Percentiles rank a stretch among this genome's conserved stretches.
Evolutionary conservation across 2,888 invertebrate genomes (phyloP).

Genomic region (Agapostemon virescens): DNA sequence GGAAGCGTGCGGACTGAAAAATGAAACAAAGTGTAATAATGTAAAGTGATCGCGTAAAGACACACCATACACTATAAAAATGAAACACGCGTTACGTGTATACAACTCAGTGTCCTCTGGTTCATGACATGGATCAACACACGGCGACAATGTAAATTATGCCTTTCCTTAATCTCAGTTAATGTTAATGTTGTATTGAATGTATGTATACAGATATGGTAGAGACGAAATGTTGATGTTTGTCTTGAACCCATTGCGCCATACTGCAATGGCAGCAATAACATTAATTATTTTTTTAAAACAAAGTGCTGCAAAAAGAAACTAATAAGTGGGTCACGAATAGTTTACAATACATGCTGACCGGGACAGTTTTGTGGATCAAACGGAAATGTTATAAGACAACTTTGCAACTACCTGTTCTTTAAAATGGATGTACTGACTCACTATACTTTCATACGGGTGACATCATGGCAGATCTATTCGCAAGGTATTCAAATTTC

Average conservation of each 20-base stretch:
- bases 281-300: conserved; percentile 78
- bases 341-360: conserved; percentile 74
- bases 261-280: conserved; percentile 65
- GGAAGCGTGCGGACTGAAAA: conserved; percentile 76
- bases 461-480: conserved; percentile 57
- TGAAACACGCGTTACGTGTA: conserved; percentile 63
- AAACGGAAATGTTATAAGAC: conserved; percentile 61
- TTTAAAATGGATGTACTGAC: conserved; percentile 62
- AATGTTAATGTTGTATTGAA: conserved; percentile 69
- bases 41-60: conserved; percentile 74
- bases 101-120: conserved; percentile 72
- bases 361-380: conserved; percentile 74
- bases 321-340: conserved; percentile 72
- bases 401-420: conserved; percentile 56
- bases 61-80: conserved; percentile 61
- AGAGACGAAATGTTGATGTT: conserved; percentile 73
- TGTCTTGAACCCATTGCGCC: conserved; percentile 75
- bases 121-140: conserved; percentile 74
- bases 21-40: conserved; percentile 72
- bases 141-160: conserved; percentile 68
- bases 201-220: conserved; percentile 64
- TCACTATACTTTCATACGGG: conserved; percentile 59
- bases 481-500: conserved; percentile 56
- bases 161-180: conserved; percentile 68
- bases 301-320: conserved; percentile 72